Evolutionary conservation across 2,113 vertebrate species (phyloP), one percentile per base, ranked within the genome.

Genomic region (Geococcyx californianus): DNA sequence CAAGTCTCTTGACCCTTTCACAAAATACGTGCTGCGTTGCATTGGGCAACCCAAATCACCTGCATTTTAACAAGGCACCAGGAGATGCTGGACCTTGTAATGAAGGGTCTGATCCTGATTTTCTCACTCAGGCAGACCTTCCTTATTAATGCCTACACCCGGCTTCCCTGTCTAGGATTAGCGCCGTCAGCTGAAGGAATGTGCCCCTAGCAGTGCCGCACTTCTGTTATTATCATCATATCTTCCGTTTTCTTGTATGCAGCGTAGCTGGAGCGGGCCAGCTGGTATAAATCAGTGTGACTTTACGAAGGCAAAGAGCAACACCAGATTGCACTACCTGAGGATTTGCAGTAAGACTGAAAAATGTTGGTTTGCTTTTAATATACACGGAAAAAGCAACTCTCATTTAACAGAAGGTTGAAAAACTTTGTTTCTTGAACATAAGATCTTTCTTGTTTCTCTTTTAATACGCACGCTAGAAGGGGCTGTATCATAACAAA

Each of bases 181-280:
- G 60, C 93, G 84, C 86, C 0, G 3, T 47, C 90, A 84, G 67
- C 70, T 83, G 84, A 21, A 86, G 82, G 90, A 96, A 96, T 84
- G 82, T 78, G 93, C 92, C 87, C 73, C 75, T 88, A 92, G 90
- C 92, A 81, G 64, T 45, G 73, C 63, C 7, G 21, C 4, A 3
- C 64, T 86, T 47, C 89, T 94, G 89, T 67, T 90, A 84, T 47
- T 55, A 84, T 72, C 94, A 91, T 77, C 62, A 25, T 56, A 90
- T 78, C 90, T 92, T 44, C 75, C n/a, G 11, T 90, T 83, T 90
- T 90, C 83, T 64, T 36, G 28, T 42, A 18, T 18, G 44, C 17
- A 87, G 64, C 64, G 34, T 31, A 47, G 59, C 58, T 56, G 76
- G 45, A 89, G 36, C 76, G 60, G 83, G 54, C 58, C 93, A 96